Conservation (phyloP, 2,888 invertebrate species). For the Synanthedon tipuliformis region DNA sequence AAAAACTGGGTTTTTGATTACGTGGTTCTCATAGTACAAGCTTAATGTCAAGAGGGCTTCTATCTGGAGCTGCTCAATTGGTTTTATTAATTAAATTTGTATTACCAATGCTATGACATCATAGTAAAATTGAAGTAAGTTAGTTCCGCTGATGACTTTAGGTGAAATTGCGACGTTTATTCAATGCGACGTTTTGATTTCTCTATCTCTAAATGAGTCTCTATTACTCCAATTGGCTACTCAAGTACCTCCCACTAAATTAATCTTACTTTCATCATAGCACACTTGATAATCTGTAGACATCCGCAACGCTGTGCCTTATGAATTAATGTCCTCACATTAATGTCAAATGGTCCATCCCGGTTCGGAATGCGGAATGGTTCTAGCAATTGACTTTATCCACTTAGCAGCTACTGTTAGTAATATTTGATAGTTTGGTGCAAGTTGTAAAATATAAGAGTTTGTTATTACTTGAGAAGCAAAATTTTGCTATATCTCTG, state of each 20-base stretch:
- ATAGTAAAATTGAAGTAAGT: no score
- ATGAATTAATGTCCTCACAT: conserved; percentile 49
- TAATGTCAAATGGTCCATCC: conserved; percentile 46
- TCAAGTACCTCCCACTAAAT: conserved; percentile 7
- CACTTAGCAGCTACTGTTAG: conserved; percentile 56
- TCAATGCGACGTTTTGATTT: no score
- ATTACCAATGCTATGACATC: no score
- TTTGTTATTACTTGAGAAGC: no score
- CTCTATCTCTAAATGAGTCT: not conserved
- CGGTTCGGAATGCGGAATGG: conserved; percentile 61
- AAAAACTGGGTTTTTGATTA: no score
- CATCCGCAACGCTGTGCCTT: conserved; percentile 17
- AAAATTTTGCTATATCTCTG: no score
- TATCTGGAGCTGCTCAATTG: no score
- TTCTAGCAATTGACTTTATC: conserved; percentile 57
- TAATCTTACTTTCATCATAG: conserved; percentile 8
- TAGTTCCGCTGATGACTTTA: no score
- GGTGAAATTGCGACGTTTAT: no score
- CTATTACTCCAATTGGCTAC: not conserved
- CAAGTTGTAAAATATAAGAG: not conserved
- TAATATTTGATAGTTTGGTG: conserved; percentile 6
- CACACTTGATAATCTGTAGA: conserved; percentile 12
- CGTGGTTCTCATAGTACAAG: no score
- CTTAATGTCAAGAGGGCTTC: no score
- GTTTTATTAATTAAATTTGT: no score